Conservation (phyloP, 1,140 invertebrate genomes). For the Doryteuthis pealeii region DNA sequence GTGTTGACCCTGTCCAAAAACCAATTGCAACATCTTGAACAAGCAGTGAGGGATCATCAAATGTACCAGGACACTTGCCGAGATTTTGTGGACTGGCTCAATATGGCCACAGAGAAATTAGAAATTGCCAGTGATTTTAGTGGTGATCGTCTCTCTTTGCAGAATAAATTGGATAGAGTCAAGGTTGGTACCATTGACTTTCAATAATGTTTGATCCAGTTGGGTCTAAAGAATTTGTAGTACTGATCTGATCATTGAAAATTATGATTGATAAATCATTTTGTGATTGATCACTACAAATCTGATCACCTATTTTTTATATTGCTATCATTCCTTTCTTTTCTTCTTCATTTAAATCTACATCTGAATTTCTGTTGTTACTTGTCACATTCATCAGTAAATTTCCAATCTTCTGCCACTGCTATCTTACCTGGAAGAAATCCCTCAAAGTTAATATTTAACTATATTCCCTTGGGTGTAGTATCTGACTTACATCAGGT, state of each 20-base stretch:
- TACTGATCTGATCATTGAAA: not conserved
- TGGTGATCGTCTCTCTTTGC: constrained; percentile 82
- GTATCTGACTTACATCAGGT: too few species aligned
- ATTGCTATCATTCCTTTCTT: too few species aligned
- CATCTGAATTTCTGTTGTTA: too few species aligned
- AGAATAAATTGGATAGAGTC: constrained; percentile 85
- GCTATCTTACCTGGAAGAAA: too few species aligned
- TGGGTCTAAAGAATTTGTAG: not conserved
- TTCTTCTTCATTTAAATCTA: too few species aligned
- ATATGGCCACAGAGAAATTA: constrained; percentile 81
- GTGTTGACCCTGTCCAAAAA: constrained; percentile 86
- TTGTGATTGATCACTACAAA: too few species aligned
- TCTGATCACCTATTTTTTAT: too few species aligned
- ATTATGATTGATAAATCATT: not conserved
- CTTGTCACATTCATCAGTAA: too few species aligned
- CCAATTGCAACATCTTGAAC: constrained; percentile 80
- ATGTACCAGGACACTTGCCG: constrained; percentile 85
- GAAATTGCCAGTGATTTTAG: constrained; percentile 84
- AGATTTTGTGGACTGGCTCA: constrained; percentile 87
- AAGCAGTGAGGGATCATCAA: constrained; percentile 83
- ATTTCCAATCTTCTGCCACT: too few species aligned
- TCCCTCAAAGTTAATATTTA: too few species aligned
- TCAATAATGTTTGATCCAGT: not conserved
- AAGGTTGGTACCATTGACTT: constrained; percentile 62
- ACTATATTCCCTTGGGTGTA: too few species aligned